phyloP scores from a whole-genome alignment of 2,113 vertebrate genomes.

The Carettochelys insculpta region DNA sequence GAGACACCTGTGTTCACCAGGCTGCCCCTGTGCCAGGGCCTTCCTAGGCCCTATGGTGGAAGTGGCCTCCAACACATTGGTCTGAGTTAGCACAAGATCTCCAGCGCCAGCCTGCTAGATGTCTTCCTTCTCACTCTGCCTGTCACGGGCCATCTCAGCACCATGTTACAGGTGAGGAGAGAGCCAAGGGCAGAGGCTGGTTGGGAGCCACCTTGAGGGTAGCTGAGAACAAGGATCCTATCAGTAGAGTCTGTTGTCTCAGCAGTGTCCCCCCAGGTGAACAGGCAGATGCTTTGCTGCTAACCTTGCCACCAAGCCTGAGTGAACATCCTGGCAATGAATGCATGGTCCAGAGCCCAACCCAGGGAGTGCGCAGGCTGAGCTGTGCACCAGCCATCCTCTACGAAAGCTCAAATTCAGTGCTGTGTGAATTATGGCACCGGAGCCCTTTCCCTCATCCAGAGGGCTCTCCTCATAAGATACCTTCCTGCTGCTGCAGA shows the following conservation, averaged over 20 bases:
- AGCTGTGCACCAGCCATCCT: neutral
- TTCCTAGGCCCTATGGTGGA: neutral
- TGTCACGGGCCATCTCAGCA: neutral
- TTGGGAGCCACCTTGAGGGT: neutral
- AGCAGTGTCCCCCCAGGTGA: neutral
- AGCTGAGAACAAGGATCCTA: neutral
- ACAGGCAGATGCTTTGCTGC: neutral
- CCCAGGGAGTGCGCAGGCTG: too few species aligned
- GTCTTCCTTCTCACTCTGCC: neutral
- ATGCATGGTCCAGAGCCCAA: neutral
- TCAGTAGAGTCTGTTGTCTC: neutral
- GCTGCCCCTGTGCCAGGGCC: neutral
- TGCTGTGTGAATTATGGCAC: neutral
- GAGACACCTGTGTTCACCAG: neutral
- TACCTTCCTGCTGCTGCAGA: neutral
- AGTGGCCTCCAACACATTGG: neutral
- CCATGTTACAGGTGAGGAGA: rapidly evolving
- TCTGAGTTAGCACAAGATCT: too few species aligned
- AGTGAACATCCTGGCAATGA: neutral
- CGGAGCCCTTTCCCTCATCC: neutral
- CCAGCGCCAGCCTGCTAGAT: too few species aligned
- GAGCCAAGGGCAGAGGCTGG: neutral
- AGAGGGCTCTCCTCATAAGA: neutral
- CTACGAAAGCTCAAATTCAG: too few species aligned
- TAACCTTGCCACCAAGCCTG: neutral